Percentiles rank a stretch among this genome's conserved stretches.
phyloP scores from a whole-genome alignment of 2,888 invertebrate genomes.

The Tineola bisselliella region DNA sequence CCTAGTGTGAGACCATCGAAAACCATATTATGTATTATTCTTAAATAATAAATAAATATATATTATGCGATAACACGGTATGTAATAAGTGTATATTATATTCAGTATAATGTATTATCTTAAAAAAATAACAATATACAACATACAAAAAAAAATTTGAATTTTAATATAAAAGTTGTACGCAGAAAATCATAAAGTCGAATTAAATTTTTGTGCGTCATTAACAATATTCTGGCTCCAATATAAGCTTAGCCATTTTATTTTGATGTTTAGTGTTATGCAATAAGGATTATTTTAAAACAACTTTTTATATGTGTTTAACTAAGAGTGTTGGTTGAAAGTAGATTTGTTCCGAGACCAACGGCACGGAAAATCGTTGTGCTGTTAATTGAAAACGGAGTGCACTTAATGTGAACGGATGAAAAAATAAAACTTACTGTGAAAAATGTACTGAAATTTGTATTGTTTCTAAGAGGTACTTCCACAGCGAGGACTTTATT shows the following conservation, averaged over 20 bases:
- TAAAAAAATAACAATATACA: no score
- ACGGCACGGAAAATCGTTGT: slow-evolving; percentile 41
- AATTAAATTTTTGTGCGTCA: neutral
- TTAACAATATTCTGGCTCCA: neutral
- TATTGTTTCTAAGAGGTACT: neutral
- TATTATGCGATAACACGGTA: no score
- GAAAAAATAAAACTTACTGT: neutral
- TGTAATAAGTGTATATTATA: no score
- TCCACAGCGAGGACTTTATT: neutral
- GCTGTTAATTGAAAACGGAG: slow-evolving; percentile 49
- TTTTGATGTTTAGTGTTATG: neutral
- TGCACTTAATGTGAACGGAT: slow-evolving; percentile 16
- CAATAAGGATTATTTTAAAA: neutral
- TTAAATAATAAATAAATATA: no score
- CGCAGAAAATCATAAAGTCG: neutral
- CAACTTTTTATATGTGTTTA: neutral
- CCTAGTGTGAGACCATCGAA: no score
- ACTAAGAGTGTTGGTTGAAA: neutral
- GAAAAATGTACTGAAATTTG: neutral
- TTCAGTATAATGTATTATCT: no score
- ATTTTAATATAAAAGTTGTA: neutral
- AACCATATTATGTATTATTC: no score
- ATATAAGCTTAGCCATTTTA: no score
- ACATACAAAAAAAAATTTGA: no score
- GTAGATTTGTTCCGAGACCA: slow-evolving; percentile 14